Evolutionary conservation across 2,113 vertebrate genomes (phyloP).

Genomic region (Ameiurus melas): DNA sequence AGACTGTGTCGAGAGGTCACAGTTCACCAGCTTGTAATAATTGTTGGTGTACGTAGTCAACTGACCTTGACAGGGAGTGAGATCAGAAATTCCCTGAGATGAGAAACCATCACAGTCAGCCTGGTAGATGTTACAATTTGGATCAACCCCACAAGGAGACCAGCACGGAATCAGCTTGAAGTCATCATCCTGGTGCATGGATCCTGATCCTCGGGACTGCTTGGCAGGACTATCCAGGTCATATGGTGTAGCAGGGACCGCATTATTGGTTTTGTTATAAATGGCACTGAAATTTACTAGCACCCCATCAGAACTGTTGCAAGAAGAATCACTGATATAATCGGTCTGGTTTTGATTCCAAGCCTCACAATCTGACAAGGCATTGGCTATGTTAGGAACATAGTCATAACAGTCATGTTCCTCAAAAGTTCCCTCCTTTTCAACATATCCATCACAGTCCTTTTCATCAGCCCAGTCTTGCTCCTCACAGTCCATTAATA

Average conservation of each 20-base stretch:
- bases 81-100: conserved; percentile 76
- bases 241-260: conserved; percentile 72
- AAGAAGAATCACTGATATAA: conserved; percentile 87
- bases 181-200: conserved; percentile 25
- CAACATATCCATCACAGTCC: conserved; percentile 51
- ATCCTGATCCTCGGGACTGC: conserved; percentile 63
- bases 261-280: conserved; percentile 84
- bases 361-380: conserved; percentile 69
- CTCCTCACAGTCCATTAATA: conserved; percentile 69
- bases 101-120: conserved; percentile 74
- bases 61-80: conserved; percentile 83
- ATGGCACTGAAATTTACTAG: conserved; percentile 93
- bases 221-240: conserved; percentile 82
- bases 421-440: conserved; percentile 65
- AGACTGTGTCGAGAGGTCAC: conserved; percentile 91
- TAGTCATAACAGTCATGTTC: conserved; percentile 62
- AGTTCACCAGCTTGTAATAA: conserved; percentile 95
- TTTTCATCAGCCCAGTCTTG: conserved; percentile 77
- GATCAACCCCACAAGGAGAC: conserved; percentile 82
- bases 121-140: conserved; percentile 89
- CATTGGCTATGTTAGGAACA: conserved; percentile 65
- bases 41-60: conserved; percentile 89
- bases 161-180: conserved; percentile 71
- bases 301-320: conserved; percentile 90
- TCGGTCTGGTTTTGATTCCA: conserved; percentile 77